Evolutionary conservation across 2,888 invertebrate species (phyloP).

Genomic region (Heliconius aoede): DNA sequence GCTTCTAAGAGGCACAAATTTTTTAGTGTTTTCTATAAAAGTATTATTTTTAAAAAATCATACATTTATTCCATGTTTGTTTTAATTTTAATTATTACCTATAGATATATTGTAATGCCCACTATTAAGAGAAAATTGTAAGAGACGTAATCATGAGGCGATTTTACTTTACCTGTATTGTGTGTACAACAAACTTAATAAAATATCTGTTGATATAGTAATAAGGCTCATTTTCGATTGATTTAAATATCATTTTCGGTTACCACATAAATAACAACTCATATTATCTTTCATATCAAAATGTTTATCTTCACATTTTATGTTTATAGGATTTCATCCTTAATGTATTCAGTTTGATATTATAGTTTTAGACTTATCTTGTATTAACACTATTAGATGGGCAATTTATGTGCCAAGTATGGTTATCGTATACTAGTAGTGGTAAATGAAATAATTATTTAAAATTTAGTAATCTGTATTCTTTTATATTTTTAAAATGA

Average conservation of each 20-base stretch:
- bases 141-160: neutral
- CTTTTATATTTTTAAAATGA: neutral
- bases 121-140: neutral
- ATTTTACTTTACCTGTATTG: neutral
- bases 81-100: neutral
- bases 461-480: neutral
- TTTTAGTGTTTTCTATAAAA: too few relatives aligned
- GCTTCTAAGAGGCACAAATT: too few relatives aligned
- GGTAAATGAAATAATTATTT: neutral
- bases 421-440: neutral
- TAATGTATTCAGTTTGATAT: slow-evolving; percentile 32
- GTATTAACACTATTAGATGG: neutral
- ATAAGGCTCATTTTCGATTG: slow-evolving; percentile 28
- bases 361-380: slow-evolving; percentile 9
- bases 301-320: slow-evolving; percentile 45
- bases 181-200: neutral
- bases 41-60: too few relatives aligned
- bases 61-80: too few relatives aligned
- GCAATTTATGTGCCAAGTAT: neutral
- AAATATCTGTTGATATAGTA: slow-evolving; percentile 3
- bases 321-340: slow-evolving; percentile 33
- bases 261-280: slow-evolving; percentile 40
- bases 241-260: slow-evolving; percentile 26
- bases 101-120: neutral
- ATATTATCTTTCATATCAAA: slow-evolving; percentile 39